A percentile compares a stretch with the other conserved stretches of the same genome.
These are phyloP conservation scores for Anoplius nigerrimus DNA, from an alignment of 2,888 invertebrate genomes.

Conservation along the genomic window DNA sequence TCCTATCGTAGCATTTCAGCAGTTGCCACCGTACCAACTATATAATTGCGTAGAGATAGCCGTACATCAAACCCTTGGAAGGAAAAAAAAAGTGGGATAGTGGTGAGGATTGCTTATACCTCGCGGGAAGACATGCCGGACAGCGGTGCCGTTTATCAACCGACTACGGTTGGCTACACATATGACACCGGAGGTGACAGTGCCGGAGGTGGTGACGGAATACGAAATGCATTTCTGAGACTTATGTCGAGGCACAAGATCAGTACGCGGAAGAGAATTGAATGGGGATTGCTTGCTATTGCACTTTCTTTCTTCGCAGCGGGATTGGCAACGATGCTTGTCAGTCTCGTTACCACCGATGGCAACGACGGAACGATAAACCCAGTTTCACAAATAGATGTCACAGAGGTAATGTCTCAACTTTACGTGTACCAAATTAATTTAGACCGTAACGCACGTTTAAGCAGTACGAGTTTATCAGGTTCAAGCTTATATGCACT, in stretches of 20 bases:
- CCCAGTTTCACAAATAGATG: background rate
- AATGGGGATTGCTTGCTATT: slow-evolving; percentile 69
- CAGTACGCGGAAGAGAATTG: slow-evolving; percentile 70
- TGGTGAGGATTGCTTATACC: slow-evolving; percentile 43
- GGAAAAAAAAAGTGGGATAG: background rate
- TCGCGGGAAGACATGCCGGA: slow-evolving; percentile 66
- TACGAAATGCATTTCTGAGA: slow-evolving; percentile 66
- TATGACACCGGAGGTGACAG: slow-evolving; percentile 69
- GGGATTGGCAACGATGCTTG: slow-evolving; percentile 67
- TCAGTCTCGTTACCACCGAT: slow-evolving; percentile 63
- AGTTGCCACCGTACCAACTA: too few species aligned
- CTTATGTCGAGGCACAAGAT: slow-evolving; percentile 71
- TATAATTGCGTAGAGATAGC: too few species aligned
- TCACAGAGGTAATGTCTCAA: slow-evolving; percentile 35
- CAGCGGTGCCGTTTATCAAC: slow-evolving; percentile 73
- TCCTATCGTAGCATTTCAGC: too few species aligned
- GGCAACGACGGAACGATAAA: slow-evolving; percentile 17
- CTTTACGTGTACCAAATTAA: too few species aligned
- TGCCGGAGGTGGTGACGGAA: slow-evolving; percentile 56
- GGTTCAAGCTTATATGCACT: too few species aligned
- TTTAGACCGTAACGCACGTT: too few species aligned
- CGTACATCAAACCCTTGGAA: background rate
- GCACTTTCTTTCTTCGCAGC: slow-evolving; percentile 67
- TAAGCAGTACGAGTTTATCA: too few species aligned
- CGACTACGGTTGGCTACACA: slow-evolving; percentile 72